Base-by-base conservation (phyloP, 2,888 invertebrate genomes). In the Auanema freiburgensis region DNA sequence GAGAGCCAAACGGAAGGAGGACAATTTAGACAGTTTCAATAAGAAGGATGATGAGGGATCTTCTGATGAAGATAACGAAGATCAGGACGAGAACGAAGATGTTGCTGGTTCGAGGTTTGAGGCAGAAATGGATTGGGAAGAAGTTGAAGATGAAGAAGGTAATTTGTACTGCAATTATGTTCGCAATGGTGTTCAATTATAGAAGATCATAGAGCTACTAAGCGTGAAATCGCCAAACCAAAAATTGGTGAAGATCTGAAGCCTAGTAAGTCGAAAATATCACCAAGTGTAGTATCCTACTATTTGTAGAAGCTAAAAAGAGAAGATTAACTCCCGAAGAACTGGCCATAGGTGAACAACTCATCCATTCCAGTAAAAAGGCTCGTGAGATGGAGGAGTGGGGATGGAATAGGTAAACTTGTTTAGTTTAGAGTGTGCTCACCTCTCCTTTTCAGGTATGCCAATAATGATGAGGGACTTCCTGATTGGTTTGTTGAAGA, bases 401-500 rank as follows among this genome's bases (percentile, higher is more conserved):
- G 59, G 80, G 74, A 21, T 80, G 80, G 81, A 80, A 82, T 63
- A 60, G 79, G 63, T 78, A 18, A n/a, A 51, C 52, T 18, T n/a
- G 16, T n/a, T 11, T 16, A 14, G 51, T n/a, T 21, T 43, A 12
- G 11, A 11, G 11, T 43, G 43, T 43, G 11, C n/a, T 43, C 43
- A 43, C 43, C n/a, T 43, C n/a, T 43, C 11, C 43, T 43, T 46
- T 52, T 25, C 40, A 86, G 86, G 57, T 96, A 92, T 84, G 89
- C 91, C 2, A 93, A 92, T 83, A 92, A 93, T 83, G 97, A 97
- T 84, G 90, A 89, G 1, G 88, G 91, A 83, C 87, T 98, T 54
- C 98, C 98, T 0, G 91, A 91, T 77, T 99, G 98, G 98, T 99
- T 99, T 86, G 88, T 89, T 0, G 89, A 92, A 65, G 97, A 99